Percentiles rank a stretch among this genome's conserved stretches.
Conservation (phyloP, 2,888 invertebrate species). For the Drosophila flavopinicola region DNA sequence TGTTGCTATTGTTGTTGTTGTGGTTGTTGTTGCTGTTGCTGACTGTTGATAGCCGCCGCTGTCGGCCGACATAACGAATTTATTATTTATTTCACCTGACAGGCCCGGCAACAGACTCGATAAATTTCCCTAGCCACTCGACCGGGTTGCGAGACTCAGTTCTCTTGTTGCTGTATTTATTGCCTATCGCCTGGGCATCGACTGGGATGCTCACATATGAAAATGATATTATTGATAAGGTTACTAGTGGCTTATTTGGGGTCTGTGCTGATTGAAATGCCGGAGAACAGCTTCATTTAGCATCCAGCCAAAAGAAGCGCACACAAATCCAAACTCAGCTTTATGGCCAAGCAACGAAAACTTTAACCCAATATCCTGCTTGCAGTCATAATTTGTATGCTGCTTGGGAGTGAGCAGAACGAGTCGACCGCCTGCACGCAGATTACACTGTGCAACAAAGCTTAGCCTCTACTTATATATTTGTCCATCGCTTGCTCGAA, state of each 20-base stretch:
- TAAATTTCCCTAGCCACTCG: slow-evolving; percentile 80
- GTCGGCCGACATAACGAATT: slow-evolving; percentile 82
- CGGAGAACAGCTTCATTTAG: slow-evolving; percentile 82
- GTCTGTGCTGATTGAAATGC: slow-evolving; percentile 69
- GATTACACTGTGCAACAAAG: no score
- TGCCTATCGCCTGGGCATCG: slow-evolving; percentile 45
- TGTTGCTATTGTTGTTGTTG: slow-evolving; percentile 7
- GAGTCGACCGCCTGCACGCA: slow-evolving; percentile 58
- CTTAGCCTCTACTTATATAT: no score
- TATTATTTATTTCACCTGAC: slow-evolving; percentile 85
- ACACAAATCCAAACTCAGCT: slow-evolving; percentile 50
- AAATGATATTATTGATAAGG: slow-evolving; percentile 68
- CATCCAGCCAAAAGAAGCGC: slow-evolving; percentile 28
- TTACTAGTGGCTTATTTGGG: slow-evolving; percentile 34
- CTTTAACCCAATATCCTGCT: slow-evolving; percentile 83
- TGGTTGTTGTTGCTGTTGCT: slow-evolving; percentile 9
- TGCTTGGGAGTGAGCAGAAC: slow-evolving; percentile 38
- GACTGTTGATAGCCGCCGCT: slow-evolving; percentile 65
- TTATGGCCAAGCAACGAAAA: slow-evolving; percentile 56
- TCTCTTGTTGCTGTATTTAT: slow-evolving; percentile 51
- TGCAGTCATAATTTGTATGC: slow-evolving; percentile 78
- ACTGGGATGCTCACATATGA: slow-evolving; percentile 44
- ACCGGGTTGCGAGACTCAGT: slow-evolving; percentile 4
- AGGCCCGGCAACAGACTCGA: slow-evolving; percentile 83
- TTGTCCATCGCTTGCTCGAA: no score